phyloP scores from a whole-genome alignment of 2,113 vertebrate species.

The Cardinalis cardinalis region DNA sequence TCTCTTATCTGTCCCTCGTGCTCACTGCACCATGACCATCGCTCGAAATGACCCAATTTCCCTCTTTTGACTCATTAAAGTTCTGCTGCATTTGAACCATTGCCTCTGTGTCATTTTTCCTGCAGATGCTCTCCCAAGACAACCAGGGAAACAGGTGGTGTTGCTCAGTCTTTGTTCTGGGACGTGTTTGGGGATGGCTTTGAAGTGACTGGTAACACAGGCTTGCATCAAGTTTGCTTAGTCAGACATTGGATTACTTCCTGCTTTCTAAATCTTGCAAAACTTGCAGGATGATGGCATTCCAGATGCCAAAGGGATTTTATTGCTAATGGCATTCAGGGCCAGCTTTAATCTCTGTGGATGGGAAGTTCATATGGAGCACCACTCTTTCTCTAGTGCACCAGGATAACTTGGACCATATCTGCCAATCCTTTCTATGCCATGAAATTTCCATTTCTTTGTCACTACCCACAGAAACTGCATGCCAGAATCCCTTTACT shows the following conservation, averaged over 20 bases:
- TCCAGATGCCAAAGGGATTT: background rate
- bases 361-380: accelerated
- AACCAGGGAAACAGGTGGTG: background rate
- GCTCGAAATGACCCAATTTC: accelerated
- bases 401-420: background rate
- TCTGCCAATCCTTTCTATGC: background rate
- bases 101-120: background rate
- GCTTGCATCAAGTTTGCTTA: background rate
- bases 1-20: accelerated
- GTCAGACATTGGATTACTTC: background rate
- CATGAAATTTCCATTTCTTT: background rate
- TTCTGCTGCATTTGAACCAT: background rate
- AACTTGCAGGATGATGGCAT: background rate
- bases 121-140: background rate
- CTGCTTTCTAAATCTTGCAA: background rate
- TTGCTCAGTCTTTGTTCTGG: background rate
- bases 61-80: background rate
- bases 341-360: background rate
- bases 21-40: accelerated
- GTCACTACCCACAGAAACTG: background rate
- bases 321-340: background rate
- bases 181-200: background rate
- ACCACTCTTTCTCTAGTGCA: background rate
- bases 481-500: background rate
- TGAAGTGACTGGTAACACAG: background rate